Conservation (phyloP, 92 coral and sea anemone species). For the Palythoa grandiflora region DNA sequence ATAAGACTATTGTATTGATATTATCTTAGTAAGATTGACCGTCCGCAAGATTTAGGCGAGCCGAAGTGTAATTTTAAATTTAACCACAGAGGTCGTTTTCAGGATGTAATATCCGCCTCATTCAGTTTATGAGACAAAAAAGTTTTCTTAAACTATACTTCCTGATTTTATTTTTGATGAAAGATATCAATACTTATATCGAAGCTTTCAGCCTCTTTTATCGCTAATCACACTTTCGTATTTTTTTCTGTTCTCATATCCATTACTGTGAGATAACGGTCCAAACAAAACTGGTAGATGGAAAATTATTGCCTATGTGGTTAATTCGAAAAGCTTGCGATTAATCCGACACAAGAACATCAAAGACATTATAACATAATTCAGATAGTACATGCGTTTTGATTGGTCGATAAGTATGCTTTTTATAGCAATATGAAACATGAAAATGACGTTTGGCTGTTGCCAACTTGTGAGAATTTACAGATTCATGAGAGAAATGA, state of each 20-base stretch:
- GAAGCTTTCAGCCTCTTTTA: too few relatives aligned
- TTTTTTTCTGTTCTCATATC: neutral
- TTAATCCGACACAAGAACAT: too few relatives aligned
- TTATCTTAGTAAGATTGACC: neutral
- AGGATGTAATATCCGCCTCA: neutral
- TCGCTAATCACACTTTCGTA: too few relatives aligned
- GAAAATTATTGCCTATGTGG: neutral
- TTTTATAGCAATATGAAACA: too few relatives aligned
- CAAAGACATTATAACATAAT: too few relatives aligned
- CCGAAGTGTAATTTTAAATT: neutral
- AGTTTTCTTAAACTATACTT: neutral
- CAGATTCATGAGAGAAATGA: too few relatives aligned
- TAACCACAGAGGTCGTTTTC: neutral
- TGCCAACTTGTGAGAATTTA: too few relatives aligned
- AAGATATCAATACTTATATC: too few relatives aligned
- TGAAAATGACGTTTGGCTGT: too few relatives aligned
- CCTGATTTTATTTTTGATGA: neutral
- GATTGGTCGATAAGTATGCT: too few relatives aligned
- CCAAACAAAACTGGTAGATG: too few relatives aligned
- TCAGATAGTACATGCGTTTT: too few relatives aligned
- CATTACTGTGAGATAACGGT: neutral
- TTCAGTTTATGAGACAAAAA: neutral
- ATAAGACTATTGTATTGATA: neutral
- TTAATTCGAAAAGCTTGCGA: neutral
- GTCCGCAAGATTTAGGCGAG: neutral